phyloP scores from a whole-genome alignment of 2,113 vertebrate species.

The Epinephelus fuscoguttatus region DNA sequence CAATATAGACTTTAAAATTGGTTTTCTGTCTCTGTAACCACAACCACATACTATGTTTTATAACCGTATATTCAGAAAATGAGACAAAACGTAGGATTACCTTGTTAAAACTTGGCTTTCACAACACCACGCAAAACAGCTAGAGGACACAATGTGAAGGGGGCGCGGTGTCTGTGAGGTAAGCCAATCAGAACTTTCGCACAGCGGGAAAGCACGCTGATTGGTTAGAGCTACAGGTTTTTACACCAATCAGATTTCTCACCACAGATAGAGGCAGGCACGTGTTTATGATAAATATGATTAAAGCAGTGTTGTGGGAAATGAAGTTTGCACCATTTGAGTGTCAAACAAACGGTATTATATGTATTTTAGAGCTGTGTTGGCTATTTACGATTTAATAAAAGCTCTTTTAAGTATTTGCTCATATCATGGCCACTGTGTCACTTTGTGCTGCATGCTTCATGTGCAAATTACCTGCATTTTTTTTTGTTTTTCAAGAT shows the following conservation, averaged over 20 bases:
- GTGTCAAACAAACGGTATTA: neutral
- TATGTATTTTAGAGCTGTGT: too few relatives aligned
- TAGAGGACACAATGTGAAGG: neutral
- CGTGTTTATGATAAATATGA: neutral
- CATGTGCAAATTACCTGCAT: too few relatives aligned
- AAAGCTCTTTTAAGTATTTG: neutral
- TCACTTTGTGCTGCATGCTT: too few relatives aligned
- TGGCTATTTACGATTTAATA: neutral
- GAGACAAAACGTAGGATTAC: neutral
- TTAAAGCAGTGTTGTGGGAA: neutral
- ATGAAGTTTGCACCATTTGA: neutral
- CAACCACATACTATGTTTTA: neutral
- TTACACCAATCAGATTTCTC: conserved; percentile 15
- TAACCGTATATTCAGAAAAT: neutral
- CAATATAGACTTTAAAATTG: neutral
- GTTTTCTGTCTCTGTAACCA: neutral
- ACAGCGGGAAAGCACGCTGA: neutral
- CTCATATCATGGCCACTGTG: too few relatives aligned
- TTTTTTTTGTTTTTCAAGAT: too few relatives aligned
- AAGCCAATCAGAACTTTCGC: conserved; percentile 19
- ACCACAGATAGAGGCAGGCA: neutral
- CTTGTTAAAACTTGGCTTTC: neutral
- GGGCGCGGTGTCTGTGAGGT: neutral
- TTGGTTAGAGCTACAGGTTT: neutral
- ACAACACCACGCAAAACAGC: neutral